Evolutionary conservation across 2,888 invertebrate genomes (phyloP).

Genomic region (Mythimna lalbum): DNA sequence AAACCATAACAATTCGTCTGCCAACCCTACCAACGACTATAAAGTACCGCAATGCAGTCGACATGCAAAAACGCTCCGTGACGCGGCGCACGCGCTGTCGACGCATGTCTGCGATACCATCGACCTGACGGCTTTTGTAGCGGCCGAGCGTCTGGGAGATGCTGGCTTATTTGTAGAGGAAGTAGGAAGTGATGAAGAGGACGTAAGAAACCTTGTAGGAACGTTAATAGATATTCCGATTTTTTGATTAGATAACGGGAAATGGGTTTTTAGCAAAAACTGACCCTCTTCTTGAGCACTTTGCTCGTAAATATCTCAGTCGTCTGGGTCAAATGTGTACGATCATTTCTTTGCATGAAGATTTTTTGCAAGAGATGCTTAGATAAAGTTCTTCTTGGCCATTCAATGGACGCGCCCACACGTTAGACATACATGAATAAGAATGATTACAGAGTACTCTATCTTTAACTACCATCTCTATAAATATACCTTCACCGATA

Average conservation of each 20-base stretch:
- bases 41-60: slow-evolving; percentile 55
- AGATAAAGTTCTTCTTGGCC: background rate
- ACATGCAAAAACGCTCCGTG: slow-evolving; percentile 55
- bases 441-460: slow-evolving; percentile 16
- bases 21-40: slow-evolving; percentile 41
- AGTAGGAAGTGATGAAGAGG: background rate
- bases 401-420: slow-evolving; percentile 29
- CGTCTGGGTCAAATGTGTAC: background rate
- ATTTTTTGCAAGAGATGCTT: slow-evolving; percentile 6
- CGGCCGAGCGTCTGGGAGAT: background rate
- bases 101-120: slow-evolving; percentile 21
- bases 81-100: slow-evolving; percentile 44
- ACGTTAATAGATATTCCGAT: no score
- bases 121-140: slow-evolving; percentile 22
- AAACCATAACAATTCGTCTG: background rate
- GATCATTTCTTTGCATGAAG: background rate
- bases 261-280: background rate
- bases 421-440: slow-evolving; percentile 28
- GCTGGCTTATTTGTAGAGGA: background rate
- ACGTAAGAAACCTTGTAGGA: background rate
- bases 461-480: slow-evolving; percentile 16
- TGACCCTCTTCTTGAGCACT: background rate
- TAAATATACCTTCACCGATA: background rate
- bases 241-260: no score
- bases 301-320: background rate